phyloP scores from a whole-genome alignment of 2,797 vertebrate genomes.

The Helarctos malayanus region DNA sequence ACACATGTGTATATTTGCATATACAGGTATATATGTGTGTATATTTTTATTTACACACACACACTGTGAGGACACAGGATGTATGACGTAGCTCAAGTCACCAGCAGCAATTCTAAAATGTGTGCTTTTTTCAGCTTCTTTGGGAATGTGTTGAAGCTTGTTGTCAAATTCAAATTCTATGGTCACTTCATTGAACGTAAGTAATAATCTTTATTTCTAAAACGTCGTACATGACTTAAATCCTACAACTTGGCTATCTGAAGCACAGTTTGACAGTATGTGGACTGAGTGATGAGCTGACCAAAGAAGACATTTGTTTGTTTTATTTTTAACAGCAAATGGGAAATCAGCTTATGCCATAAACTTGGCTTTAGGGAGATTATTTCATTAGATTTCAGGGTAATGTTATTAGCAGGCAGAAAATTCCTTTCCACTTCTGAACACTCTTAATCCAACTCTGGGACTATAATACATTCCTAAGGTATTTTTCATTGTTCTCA shows the following conservation, averaged over 20 bases:
- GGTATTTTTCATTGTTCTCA: slow-evolving; percentile 82
- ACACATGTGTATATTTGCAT: no score
- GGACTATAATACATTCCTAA: slow-evolving; percentile 83
- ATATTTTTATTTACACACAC: not conserved
- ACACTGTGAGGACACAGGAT: not conserved
- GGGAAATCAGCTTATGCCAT: slow-evolving; percentile 72
- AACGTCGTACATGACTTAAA: not conserved
- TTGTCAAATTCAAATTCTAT: not conserved
- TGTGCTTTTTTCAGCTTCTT: not conserved
- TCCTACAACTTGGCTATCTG: not conserved
- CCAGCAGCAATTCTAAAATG: not conserved
- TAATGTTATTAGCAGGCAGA: slow-evolving; percentile 82
- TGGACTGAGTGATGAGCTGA: not conserved
- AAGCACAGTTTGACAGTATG: not conserved
- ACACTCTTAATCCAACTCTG: slow-evolving; percentile 80
- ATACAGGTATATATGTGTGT: no score
- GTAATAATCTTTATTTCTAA: not conserved
- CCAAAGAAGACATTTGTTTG: slow-evolving; percentile 60
- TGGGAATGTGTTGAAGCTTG: not conserved
- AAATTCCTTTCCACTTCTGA: slow-evolving; percentile 80
- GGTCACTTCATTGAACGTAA: not conserved
- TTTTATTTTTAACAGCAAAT: slow-evolving; percentile 78
- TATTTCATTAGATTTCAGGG: slow-evolving; percentile 81
- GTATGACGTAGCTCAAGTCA: not conserved
- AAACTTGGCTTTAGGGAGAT: slow-evolving; percentile 77